A percentile compares a stretch with the other conserved stretches of the same genome.
phyloP scores from a whole-genome alignment of 1,140 invertebrate species.

The Chymomyza costata region DNA sequence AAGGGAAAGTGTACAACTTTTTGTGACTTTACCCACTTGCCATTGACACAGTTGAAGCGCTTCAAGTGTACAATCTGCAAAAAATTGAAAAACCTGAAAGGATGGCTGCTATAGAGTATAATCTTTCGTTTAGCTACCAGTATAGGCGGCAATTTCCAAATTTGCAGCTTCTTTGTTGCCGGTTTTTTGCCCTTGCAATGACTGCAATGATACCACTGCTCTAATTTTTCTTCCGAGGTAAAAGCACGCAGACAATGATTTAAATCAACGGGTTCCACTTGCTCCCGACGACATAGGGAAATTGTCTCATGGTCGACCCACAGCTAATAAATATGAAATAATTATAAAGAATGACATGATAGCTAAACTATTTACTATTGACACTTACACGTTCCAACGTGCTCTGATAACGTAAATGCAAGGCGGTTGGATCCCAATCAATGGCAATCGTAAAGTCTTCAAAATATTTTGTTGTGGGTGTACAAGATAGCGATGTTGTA shows the following conservation, averaged over 20 bases:
- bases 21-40: constrained; percentile 94
- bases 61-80: constrained; percentile 91
- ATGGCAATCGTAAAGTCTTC: constrained; percentile 74
- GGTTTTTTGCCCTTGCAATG: constrained; percentile 88
- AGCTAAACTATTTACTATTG: too few relatives aligned
- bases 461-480: constrained; percentile 57
- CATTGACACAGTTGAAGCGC: constrained; percentile 91
- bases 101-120: too few relatives aligned
- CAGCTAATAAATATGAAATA: constrained; percentile 77
- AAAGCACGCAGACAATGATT: constrained; percentile 89
- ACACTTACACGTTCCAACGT: constrained; percentile 83
- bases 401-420: constrained; percentile 91
- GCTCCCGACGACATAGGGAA: constrained; percentile 79
- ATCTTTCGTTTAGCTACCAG: constrained; percentile 78
- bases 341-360: too few relatives aligned
- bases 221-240: constrained; percentile 89
- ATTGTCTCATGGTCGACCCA: constrained; percentile 85
- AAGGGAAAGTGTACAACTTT: constrained; percentile 93
- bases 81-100: too few relatives aligned
- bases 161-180: constrained; percentile 91
- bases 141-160: constrained; percentile 91
- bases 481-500: constrained; percentile 49
- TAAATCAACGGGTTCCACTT: constrained; percentile 87
- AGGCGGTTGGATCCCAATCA: constrained; percentile 90
- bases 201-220: constrained; percentile 90